Base-by-base conservation (phyloP, 2,888 invertebrate species). In the Campoplex capitator region DNA sequence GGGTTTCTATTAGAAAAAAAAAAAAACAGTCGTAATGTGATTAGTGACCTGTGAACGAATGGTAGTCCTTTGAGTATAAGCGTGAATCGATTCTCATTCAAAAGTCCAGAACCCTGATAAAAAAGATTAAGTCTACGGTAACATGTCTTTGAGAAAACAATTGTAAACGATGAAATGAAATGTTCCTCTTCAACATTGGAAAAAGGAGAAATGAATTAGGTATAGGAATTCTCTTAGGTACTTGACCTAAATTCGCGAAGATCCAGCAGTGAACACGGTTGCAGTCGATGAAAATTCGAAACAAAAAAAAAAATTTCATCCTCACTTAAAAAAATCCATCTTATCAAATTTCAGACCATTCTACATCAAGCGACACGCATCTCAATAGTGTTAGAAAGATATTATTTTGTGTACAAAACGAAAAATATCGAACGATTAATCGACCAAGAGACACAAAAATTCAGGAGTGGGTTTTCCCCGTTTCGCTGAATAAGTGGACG, bases 181-280 rank as follows among this genome's bases (percentile, higher is more conserved):
- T n/a, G 42, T 42, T 68, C 3, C 4, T 42, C 35, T 38, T 7
- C 65, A 67, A 11, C 3, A n/a, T 42, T 35, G 8, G 2, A n/a
- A 11, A 13, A 11, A 28, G 38, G 4, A 38, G 38, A 48, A 70
- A 45, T 9, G 23, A 13, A 70, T 70, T 28, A 7, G 13, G 23
- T 23, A 16, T 32, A 58, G 32, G 28, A 32, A 45, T 23, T 42
- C 45, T 9, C 13, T 70, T 45, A 62, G 32, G 32, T 38, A 6
- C 1, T 3, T 38, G 4, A 3, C 0, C 38, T 1, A 38, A 38
- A 38, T 0, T 42, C 4, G 16, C 42, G 16, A 65, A 45, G 48
- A 74, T 85, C 62, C 85, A 87, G 87, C 88, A 87, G 86, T 87
- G 87, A 88, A 87, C 83, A 87, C 83, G 67, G 70, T 83, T 83